Percentiles rank a stretch among this genome's conserved stretches.
Evolutionary conservation across 1,140 invertebrate genomes (phyloP).

Genomic region (Platyura marginata): DNA sequence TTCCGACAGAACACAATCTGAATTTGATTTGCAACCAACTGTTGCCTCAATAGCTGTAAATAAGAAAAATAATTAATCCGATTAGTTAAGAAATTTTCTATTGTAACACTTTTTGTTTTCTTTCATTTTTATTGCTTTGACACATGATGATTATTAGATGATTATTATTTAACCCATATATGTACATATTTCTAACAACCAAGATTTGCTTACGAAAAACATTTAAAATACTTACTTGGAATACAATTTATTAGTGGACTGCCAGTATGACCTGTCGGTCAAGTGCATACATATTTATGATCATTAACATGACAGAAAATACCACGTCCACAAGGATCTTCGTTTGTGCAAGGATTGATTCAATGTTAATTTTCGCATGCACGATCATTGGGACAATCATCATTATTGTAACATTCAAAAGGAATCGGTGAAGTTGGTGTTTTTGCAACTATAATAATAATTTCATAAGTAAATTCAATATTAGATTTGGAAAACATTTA

Average conservation of each 20-base stretch:
- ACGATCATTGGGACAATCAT: conserved; percentile 53
- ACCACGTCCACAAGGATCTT: conserved; percentile 48
- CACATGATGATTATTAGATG: too few species aligned
- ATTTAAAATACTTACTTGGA: too few species aligned
- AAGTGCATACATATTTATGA: conserved; percentile 58
- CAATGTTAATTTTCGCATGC: conserved; percentile 58
- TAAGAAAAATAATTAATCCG: too few species aligned
- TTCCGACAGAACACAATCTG: conserved; percentile 58
- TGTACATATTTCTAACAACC: too few species aligned
- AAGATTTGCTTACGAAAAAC: too few species aligned
- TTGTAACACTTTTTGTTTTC: too few species aligned
- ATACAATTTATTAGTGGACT: conserved; percentile 50
- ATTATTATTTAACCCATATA: too few species aligned
- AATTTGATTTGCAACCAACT: conserved; percentile 54
- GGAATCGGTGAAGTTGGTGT: conserved; percentile 24
- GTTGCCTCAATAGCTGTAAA: conserved; percentile 34
- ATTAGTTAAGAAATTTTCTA: too few species aligned
- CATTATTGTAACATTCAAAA: conserved; percentile 53
- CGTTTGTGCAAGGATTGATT: conserved; percentile 51
- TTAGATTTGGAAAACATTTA: too few species aligned
- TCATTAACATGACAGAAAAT: conserved; percentile 60
- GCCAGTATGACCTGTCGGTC: conserved; percentile 58
- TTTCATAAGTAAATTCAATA: too few species aligned
- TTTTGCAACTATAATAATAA: too few species aligned
- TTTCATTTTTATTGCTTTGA: too few species aligned